A percentile compares a stretch with the other conserved stretches of the same genome.
Evolutionary conservation across 2,113 vertebrate genomes (phyloP).

Genomic region (Aptenodytes patagonicus): DNA sequence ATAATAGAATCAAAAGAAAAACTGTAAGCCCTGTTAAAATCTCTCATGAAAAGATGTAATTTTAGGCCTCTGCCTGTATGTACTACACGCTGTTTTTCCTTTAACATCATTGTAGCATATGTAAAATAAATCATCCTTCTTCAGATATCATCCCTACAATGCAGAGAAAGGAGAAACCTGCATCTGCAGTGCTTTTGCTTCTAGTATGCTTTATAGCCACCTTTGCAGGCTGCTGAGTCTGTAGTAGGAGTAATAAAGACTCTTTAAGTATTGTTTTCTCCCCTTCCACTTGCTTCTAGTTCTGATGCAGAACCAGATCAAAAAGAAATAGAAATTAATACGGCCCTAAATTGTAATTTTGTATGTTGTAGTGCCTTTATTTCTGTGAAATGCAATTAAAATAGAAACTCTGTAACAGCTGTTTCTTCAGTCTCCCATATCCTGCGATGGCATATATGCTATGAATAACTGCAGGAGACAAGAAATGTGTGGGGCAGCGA

Average conservation of each 20-base stretch:
- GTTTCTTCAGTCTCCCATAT: not conserved
- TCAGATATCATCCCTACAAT: not conserved
- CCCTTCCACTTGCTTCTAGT: not conserved
- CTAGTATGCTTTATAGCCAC: not conserved
- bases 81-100: not conserved
- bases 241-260: not conserved
- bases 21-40: not conserved
- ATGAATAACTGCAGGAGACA: not conserved
- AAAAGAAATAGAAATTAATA: not conserved
- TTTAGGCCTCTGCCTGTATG: not conserved
- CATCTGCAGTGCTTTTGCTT: not conserved
- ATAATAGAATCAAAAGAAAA: not conserved
- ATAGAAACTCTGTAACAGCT: not conserved
- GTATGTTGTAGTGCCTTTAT: not conserved
- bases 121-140: not conserved
- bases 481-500: not conserved
- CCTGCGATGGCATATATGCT: fast-evolving
- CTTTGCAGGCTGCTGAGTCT: not conserved
- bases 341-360: not conserved
- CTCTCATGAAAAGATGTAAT: not conserved
- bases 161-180: not conserved
- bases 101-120: not conserved
- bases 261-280: not conserved
- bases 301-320: not conserved
- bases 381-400: not conserved